Conservation (phyloP, 1,140 invertebrate genomes). For the Varroa destructor region DNA sequence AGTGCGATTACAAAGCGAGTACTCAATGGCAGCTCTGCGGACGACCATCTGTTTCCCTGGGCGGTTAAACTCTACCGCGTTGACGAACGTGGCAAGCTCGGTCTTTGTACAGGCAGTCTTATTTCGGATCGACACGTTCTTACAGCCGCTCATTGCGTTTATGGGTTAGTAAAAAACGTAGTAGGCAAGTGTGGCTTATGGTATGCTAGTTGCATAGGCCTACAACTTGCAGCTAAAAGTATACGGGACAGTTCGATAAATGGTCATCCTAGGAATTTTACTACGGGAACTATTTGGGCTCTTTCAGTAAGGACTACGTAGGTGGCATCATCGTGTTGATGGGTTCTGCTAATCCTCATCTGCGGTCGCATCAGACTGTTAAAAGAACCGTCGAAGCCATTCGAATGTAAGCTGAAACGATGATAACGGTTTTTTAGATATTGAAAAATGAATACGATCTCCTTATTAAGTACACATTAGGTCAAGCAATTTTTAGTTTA, state of each 20-base stretch:
- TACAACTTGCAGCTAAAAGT: no score
- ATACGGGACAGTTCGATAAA: no score
- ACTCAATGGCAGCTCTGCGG: constrained; percentile 15
- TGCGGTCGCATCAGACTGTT: constrained; percentile 5
- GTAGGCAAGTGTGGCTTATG: no score
- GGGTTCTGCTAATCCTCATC: constrained; percentile 13
- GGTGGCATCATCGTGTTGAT: constrained; percentile 7
- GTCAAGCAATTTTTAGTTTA: no score
- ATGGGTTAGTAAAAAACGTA: constrained; percentile 27
- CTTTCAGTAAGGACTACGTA: constrained; percentile 18
- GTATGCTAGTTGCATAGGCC: no score
- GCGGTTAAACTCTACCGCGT: constrained; percentile 15
- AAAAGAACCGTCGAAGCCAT: constrained; percentile 12
- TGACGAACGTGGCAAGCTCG: constrained; percentile 26
- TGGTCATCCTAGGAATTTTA: no score
- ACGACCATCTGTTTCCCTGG: constrained; percentile 10
- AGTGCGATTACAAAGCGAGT: constrained; percentile 25
- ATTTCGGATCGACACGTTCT: constrained; percentile 40
- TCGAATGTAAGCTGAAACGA: background rate
- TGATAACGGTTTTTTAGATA: no score
- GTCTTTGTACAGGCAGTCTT: constrained; percentile 40
- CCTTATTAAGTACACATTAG: no score
- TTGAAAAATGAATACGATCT: no score
- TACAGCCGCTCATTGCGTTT: constrained; percentile 42
- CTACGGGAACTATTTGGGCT: background rate